A percentile compares a stretch with the other conserved stretches of the same genome.
These are phyloP conservation scores for Tupaia chinensis DNA, from an alignment of 2,113 vertebrate species.

Conservation along the genomic window DNA sequence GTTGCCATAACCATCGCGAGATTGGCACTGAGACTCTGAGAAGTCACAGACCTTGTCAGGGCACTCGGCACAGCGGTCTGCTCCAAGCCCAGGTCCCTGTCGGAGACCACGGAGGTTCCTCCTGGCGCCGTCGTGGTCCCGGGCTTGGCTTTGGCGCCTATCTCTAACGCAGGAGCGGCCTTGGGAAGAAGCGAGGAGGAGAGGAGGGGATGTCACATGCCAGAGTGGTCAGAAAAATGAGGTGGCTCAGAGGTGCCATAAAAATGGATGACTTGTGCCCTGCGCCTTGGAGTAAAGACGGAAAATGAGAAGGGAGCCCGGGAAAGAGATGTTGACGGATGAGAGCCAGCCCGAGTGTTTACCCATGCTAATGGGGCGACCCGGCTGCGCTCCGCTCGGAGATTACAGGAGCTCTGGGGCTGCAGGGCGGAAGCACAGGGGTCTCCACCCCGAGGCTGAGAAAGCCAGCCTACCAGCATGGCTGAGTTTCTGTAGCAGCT, in stretches of 20 bases:
- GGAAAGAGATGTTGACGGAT: background rate
- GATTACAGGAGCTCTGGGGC: background rate
- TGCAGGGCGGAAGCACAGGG: background rate
- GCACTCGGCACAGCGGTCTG: background rate
- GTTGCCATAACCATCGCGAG: rapidly evolving
- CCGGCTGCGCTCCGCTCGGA: background rate
- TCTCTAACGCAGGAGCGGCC: background rate
- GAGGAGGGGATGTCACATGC: conserved; percentile 48
- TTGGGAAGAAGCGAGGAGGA: background rate
- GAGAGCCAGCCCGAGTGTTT: conserved; percentile 21
- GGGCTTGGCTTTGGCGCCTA: background rate
- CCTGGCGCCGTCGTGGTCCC: background rate
- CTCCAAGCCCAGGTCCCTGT: background rate
- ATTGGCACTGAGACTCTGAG: background rate
- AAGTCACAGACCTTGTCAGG: background rate
- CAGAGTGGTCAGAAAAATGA: conserved; percentile 65
- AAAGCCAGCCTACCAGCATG: background rate
- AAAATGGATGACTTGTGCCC: conserved; percentile 56
- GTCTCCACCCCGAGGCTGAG: background rate
- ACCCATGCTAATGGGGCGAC: background rate
- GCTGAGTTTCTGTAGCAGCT: background rate
- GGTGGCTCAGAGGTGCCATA: conserved; percentile 45
- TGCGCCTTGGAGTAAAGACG: conserved; percentile 59
- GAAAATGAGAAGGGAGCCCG: conserved; percentile 41
- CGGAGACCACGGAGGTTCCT: too few relatives aligned